These are phyloP conservation scores for Danio jaintianensis DNA, from an alignment of 2,797 vertebrate species.

Conservation along the genomic window DNA sequence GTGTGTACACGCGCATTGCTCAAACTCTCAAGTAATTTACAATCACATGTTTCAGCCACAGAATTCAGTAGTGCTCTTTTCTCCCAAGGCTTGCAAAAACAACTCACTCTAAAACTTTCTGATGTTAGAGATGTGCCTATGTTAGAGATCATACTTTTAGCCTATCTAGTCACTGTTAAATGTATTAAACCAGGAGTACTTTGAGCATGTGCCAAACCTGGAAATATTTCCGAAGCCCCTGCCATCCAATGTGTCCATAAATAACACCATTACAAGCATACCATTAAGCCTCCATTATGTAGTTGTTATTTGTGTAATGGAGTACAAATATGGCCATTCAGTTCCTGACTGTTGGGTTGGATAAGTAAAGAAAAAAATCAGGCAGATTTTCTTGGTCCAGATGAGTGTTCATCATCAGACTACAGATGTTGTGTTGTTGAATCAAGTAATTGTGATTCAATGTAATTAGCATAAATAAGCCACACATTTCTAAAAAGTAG, in stretches of 20 bases:
- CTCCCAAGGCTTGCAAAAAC: background rate
- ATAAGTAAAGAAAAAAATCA: background rate
- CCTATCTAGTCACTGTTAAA: background rate
- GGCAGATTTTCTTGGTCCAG: background rate
- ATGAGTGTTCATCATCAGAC: background rate
- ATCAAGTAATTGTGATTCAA: background rate
- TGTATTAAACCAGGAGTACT: background rate
- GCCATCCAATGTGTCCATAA: background rate
- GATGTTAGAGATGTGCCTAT: background rate
- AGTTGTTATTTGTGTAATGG: background rate
- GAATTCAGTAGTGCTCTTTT: background rate
- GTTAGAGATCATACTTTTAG: background rate
- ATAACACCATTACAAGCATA: background rate
- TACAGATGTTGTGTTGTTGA: background rate
- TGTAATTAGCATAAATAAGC: background rate
- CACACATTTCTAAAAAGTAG: too few relatives aligned
- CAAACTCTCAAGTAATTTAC: background rate
- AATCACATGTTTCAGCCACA: background rate
- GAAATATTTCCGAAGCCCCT: too few relatives aligned
- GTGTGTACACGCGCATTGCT: too few relatives aligned
- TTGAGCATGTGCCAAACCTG: background rate
- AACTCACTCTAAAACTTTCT: background rate
- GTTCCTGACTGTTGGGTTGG: background rate
- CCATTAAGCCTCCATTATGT: background rate
- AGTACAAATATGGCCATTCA: background rate